Conservation (phyloP, 2,888 invertebrate species). For the Philaethria dido region DNA sequence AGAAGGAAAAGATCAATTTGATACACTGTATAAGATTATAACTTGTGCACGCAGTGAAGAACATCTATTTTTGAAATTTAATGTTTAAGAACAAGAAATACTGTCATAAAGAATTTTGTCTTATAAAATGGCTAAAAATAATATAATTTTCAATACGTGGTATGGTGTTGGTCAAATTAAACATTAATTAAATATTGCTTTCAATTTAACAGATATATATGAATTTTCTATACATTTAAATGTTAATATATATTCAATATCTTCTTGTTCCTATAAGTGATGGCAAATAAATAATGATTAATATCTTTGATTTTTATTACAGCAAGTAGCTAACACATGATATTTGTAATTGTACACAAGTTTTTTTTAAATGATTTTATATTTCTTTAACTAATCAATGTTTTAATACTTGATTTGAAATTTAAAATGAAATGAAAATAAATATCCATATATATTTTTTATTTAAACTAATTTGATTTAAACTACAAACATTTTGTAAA, state of each 20-base stretch:
- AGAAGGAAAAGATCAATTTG: neutral
- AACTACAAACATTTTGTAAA: neutral
- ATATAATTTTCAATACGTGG: neutral
- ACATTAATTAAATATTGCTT: neutral
- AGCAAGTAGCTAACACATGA: neutral
- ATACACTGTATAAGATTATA: conserved; percentile 4
- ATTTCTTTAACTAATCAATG: too few species aligned
- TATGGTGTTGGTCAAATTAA: neutral
- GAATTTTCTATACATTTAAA: neutral
- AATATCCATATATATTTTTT: too few species aligned
- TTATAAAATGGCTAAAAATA: neutral
- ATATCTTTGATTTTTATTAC: neutral
- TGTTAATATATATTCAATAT: neutral
- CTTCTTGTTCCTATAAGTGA: neutral
- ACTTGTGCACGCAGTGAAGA: neutral
- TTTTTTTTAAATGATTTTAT: too few species aligned
- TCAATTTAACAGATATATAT: neutral
- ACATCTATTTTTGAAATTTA: neutral
- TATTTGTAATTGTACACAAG: neutral
- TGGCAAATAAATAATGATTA: neutral
- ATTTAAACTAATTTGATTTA: neutral
- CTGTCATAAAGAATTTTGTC: neutral
- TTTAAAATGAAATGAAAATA: too few species aligned
- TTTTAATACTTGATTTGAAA: too few species aligned
- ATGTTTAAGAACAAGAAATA: neutral